Conservation (phyloP, 2,797 vertebrate species). For the Halcyon smyrnensis region DNA sequence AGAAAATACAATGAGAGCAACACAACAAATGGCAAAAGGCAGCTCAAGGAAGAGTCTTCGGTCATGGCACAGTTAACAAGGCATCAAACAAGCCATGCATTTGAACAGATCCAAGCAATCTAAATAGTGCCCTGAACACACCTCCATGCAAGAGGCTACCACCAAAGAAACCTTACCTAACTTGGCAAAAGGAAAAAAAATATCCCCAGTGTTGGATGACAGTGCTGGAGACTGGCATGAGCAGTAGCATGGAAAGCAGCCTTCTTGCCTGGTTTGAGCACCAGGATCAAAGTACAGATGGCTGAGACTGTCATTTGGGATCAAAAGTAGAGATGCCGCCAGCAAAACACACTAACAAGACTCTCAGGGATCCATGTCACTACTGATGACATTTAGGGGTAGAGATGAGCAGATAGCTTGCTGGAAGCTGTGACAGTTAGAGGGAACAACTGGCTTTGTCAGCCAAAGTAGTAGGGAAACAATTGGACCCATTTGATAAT, state of each 20-base stretch:
- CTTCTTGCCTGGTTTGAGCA: not conserved
- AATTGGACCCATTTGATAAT: not conserved
- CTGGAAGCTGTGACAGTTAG: not conserved
- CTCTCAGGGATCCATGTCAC: slow-evolving; percentile 52
- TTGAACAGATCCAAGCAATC: not conserved
- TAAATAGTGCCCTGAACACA: not conserved
- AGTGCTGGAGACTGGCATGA: not conserved
- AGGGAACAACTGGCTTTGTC: not conserved
- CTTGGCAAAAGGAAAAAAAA: not conserved
- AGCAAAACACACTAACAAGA: slow-evolving; percentile 45
- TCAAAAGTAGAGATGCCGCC: not conserved
- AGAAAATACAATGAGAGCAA: not conserved
- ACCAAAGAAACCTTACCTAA: not conserved
- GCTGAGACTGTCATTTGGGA: slow-evolving; percentile 2
- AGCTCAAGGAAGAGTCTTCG: not conserved
- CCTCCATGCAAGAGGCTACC: not conserved
- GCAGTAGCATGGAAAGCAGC: not conserved
- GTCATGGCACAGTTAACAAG: not conserved
- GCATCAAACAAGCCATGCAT: not conserved
- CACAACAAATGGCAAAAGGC: not conserved
- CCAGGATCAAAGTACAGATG: slow-evolving; percentile 6
- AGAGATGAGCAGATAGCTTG: not conserved
- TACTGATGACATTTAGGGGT: slow-evolving; percentile 15
- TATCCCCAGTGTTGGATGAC: not conserved
- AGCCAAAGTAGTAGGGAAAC: not conserved